A percentile compares a stretch with the other conserved stretches of the same genome.
These are phyloP conservation scores for Drosophila baimaii DNA, from an alignment of 1,140 invertebrate genomes.

Conservation along the genomic window DNA sequence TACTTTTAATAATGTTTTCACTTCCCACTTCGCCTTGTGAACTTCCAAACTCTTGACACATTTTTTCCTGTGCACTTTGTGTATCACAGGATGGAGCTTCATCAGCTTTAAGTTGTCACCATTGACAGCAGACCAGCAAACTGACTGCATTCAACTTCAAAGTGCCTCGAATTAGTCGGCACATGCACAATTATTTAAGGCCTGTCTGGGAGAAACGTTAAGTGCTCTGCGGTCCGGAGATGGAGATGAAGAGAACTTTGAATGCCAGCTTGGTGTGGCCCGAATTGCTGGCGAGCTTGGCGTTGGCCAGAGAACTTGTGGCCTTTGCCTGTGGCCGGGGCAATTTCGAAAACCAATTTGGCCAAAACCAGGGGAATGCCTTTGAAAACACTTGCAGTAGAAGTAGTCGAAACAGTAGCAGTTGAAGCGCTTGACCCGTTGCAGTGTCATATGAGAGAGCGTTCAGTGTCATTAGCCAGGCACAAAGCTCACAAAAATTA, in stretches of 20 bases:
- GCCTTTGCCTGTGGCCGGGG: slow-evolving; percentile 57
- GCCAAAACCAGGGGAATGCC: slow-evolving; percentile 36
- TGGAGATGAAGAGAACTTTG: slow-evolving; percentile 26
- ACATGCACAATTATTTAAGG: slow-evolving; percentile 51
- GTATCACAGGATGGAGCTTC: slow-evolving; percentile 17
- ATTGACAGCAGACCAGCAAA: slow-evolving; percentile 35
- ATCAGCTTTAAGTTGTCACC: slow-evolving; percentile 40
- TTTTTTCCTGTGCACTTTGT: background rate
- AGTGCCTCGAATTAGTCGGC: slow-evolving; percentile 44
- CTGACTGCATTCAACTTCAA: slow-evolving; percentile 35
- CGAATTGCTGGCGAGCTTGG: slow-evolving; percentile 29
- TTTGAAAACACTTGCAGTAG: slow-evolving; percentile 25
- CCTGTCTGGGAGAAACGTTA: slow-evolving; percentile 42
- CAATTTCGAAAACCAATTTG: slow-evolving; percentile 61
- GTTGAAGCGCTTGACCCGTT: background rate
- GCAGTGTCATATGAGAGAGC: slow-evolving; percentile 26
- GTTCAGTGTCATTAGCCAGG: slow-evolving; percentile 45
- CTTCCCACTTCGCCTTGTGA: background rate
- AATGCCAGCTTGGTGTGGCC: slow-evolving; percentile 22
- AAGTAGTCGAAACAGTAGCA: background rate
- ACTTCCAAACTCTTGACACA: background rate
- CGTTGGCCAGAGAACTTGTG: slow-evolving; percentile 43
- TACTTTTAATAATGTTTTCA: background rate
- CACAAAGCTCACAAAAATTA: slow-evolving; percentile 56
- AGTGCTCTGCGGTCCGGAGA: slow-evolving; percentile 52